Evolutionary conservation across 2,797 vertebrate genomes (phyloP).

Genomic region (Tenualosa ilisha): DNA sequence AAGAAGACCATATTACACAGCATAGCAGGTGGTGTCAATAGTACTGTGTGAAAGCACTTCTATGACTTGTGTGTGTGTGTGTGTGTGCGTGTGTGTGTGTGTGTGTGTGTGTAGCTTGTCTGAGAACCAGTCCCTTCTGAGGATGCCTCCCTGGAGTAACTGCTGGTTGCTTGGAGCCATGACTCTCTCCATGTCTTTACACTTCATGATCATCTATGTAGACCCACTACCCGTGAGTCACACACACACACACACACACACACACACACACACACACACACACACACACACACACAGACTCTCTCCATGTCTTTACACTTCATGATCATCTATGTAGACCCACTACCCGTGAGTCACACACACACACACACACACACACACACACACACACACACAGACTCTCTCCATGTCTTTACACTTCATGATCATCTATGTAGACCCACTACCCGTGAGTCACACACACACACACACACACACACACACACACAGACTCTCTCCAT

Average conservation of each 20-base stretch:
- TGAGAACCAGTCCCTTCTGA: conserved; percentile 87
- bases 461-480: background rate
- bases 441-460: conserved; percentile 80
- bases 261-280: too few relatives aligned
- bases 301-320: conserved; percentile 94
- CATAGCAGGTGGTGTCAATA: too few relatives aligned
- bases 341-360: conserved; percentile 80
- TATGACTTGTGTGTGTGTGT: conserved; percentile 32
- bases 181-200: conserved; percentile 90
- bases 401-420: conserved; percentile 55
- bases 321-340: conserved; percentile 91
- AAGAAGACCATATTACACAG: too few relatives aligned
- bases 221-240: conserved; percentile 86
- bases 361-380: too few relatives aligned
- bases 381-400: background rate
- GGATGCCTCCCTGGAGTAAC: conserved; percentile 92
- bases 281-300: background rate
- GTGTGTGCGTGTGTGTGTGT: too few relatives aligned
- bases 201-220: conserved; percentile 92
- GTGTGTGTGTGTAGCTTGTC: conserved; percentile 76
- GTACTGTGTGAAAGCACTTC: background rate
- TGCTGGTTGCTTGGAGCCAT: conserved; percentile 86
- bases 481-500: conserved; percentile 78
- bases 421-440: conserved; percentile 80
- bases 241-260: too few relatives aligned